A percentile compares a stretch with the other conserved stretches of the same genome.
phyloP scores from a whole-genome alignment of 2,888 invertebrate genomes.

The Ophion ventricosus region DNA sequence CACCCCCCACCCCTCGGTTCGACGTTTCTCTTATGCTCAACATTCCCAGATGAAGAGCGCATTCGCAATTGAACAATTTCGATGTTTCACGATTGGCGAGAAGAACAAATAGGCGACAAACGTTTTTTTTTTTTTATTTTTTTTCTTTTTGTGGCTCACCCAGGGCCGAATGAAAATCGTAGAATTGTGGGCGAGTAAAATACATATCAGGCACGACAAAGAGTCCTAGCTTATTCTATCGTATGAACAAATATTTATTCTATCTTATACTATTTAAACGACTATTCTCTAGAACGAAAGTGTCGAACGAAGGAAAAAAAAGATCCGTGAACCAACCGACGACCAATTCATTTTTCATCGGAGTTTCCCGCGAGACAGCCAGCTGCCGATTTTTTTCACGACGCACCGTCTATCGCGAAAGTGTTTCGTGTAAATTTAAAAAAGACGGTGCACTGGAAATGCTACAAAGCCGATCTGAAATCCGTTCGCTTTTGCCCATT shows the following conservation, averaged over 20 bases:
- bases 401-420: not conserved
- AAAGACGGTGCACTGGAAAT: not conserved
- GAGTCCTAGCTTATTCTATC: constrained; percentile 64
- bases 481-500: not conserved
- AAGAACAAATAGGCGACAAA: not conserved
- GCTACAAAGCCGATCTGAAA: not conserved
- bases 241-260: constrained; percentile 63
- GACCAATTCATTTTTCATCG: constrained; percentile 50
- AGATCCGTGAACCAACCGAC: constrained; percentile 25
- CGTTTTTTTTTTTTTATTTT: constrained; percentile 18
- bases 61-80: not conserved
- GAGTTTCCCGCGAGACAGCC: constrained; percentile 5
- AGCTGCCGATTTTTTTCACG: constrained; percentile 11
- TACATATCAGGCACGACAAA: constrained; percentile 65
- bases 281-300: constrained; percentile 49
- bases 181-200: constrained; percentile 59
- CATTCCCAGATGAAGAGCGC: not conserved
- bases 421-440: constrained; percentile 1
- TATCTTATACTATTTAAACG: constrained; percentile 51
- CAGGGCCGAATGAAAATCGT: constrained; percentile 27
- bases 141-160: not conserved
- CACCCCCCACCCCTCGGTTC: too few species aligned
- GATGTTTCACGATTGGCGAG: constrained; percentile 34
- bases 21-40: not conserved
- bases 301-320: constrained; percentile 12